These are phyloP conservation scores for Phrynocephalus guinanensis DNA, from an alignment of 2,797 vertebrate genomes.

Conservation along the genomic window DNA sequence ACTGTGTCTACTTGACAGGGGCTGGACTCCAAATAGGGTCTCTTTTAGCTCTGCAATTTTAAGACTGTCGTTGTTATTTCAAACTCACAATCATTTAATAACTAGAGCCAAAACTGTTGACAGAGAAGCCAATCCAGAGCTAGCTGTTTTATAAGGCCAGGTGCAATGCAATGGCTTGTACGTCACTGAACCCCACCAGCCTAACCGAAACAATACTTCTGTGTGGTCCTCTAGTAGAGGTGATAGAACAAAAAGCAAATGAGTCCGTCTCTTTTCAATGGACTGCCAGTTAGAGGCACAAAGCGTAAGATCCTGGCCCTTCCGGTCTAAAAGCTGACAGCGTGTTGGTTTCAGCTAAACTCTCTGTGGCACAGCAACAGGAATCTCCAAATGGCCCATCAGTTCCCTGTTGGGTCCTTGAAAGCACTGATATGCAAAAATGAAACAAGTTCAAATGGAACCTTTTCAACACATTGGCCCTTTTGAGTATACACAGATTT, in stretches of 20 bases:
- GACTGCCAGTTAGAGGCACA: neutral
- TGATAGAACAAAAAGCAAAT: too few species aligned
- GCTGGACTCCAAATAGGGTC: too few species aligned
- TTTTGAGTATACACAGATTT: neutral
- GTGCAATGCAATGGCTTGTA: neutral
- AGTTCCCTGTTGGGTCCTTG: neutral
- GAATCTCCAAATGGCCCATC: neutral
- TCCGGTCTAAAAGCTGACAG: neutral
- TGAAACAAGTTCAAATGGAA: neutral
- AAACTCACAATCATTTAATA: too few species aligned
- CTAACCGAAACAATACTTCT: neutral
- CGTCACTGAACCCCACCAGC: neutral
- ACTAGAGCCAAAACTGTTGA: too few species aligned
- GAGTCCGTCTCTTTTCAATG: neutral
- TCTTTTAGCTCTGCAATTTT: too few species aligned
- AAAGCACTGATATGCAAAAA: conserved; percentile 1
- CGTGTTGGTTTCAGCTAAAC: neutral
- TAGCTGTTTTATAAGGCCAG: neutral
- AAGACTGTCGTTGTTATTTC: too few species aligned
- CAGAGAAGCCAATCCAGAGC: neutral
- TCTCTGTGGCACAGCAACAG: neutral
- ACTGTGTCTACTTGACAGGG: too few species aligned
- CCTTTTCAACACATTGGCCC: neutral
- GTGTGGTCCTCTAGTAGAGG: neutral
- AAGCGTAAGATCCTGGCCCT: neutral